Percentiles rank a stretch among this genome's conserved stretches.
Evolutionary conservation across 2,113 vertebrate genomes (phyloP).

Genomic region (Clarias macrocephalus): DNA sequence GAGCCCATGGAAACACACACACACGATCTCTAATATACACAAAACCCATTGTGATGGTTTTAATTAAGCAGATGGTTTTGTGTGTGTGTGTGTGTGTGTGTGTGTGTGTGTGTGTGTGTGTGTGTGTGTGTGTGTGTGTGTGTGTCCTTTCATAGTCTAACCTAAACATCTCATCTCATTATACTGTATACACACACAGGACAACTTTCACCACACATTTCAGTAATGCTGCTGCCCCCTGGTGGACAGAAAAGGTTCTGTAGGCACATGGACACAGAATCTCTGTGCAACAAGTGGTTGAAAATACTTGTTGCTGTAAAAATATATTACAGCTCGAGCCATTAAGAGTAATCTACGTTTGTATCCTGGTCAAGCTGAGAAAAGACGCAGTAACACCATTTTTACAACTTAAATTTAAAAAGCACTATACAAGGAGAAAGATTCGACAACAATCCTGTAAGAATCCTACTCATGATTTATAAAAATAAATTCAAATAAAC

Average conservation of each 20-base stretch:
- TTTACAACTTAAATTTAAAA: not conserved
- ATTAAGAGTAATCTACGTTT: no score
- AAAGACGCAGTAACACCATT: not conserved
- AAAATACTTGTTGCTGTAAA: not conserved
- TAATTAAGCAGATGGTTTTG: not conserved
- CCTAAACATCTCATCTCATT: not conserved
- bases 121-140: not conserved
- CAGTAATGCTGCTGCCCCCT: slow-evolving; percentile 13
- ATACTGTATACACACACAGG: not conserved
- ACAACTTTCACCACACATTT: slow-evolving; percentile 2
- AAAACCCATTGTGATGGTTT: slow-evolving; percentile 1
- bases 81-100: not conserved
- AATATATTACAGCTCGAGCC: no score
- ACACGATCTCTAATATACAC: not conserved
- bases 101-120: not conserved
- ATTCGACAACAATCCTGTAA: not conserved
- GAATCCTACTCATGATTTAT: not conserved
- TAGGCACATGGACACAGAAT: not conserved
- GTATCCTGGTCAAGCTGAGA: no score
- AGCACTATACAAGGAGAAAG: not conserved
- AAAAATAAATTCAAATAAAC: not conserved
- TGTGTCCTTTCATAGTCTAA: not conserved
- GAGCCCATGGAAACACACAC: not conserved
- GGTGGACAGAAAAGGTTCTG: not conserved
- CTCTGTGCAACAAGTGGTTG: not conserved